Evolutionary conservation across 2,888 invertebrate genomes (phyloP).

Genomic region (Scaptomyza polygonia): DNA sequence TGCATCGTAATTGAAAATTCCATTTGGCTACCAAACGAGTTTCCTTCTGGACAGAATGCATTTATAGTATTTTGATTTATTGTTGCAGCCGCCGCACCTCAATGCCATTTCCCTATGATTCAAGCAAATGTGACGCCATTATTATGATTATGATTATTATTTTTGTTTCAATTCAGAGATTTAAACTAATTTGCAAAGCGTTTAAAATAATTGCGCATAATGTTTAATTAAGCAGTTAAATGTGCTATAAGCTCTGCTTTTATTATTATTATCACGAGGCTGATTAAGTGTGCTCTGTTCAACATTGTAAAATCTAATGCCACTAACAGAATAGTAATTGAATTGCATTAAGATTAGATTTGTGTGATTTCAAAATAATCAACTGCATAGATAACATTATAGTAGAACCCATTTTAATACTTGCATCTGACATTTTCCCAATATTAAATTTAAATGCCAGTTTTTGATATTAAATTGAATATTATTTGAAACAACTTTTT

Average conservation of each 20-base stretch:
- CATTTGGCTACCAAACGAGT: slow-evolving; percentile 41
- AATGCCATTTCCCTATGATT: neutral
- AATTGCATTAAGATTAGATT: slow-evolving; percentile 26
- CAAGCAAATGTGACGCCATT: slow-evolving; percentile 30
- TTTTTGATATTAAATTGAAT: too few species aligned
- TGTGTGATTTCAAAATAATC: slow-evolving; percentile 8
- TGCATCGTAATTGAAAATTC: slow-evolving; percentile 71
- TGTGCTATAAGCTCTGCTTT: slow-evolving; percentile 20
- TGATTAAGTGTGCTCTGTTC: neutral
- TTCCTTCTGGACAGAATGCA: slow-evolving; percentile 29
- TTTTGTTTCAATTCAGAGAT: slow-evolving; percentile 13
- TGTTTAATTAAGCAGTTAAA: slow-evolving; percentile 44
- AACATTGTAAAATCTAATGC: neutral
- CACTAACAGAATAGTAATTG: neutral
- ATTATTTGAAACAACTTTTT: neutral
- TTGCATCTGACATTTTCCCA: neutral
- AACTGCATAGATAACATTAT: slow-evolving; percentile 2
- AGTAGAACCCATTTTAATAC: neutral
- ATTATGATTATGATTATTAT: slow-evolving; percentile 24
- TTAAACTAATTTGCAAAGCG: slow-evolving; percentile 22
- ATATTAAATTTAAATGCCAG: neutral
- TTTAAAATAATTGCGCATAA: slow-evolving; percentile 56
- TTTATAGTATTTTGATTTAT: slow-evolving; percentile 72
- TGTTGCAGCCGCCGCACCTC: slow-evolving; percentile 28
- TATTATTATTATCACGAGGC: slow-evolving; percentile 22